phyloP scores from a whole-genome alignment of 2,797 vertebrate species.

The Eulemur rubriventer region DNA sequence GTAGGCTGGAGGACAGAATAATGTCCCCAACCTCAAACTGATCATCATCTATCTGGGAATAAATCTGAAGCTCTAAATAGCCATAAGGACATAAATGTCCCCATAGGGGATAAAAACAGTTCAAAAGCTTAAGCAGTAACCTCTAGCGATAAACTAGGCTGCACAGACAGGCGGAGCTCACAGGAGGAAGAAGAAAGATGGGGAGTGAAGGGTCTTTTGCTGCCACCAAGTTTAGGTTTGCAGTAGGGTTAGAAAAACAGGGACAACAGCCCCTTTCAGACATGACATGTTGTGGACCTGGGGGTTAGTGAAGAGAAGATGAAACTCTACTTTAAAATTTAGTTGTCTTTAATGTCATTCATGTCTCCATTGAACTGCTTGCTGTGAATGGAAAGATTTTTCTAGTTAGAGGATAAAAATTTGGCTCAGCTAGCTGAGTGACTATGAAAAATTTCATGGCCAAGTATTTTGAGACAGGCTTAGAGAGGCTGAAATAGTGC shows the following conservation, averaged over 20 bases:
- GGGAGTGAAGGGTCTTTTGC: neutral
- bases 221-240: neutral
- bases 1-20: neutral
- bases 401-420: neutral
- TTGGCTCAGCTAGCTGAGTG: neutral
- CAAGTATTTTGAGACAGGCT: neutral
- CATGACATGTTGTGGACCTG: neutral
- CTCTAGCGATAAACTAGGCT: neutral
- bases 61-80: neutral
- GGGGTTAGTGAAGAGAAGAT: neutral
- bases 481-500: neutral
- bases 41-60: neutral
- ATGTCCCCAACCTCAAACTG: neutral
- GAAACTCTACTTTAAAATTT: neutral
- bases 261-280: neutral
- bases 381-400: neutral
- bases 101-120: neutral
- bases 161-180: neutral
- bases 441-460: neutral
- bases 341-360: neutral
- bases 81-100: neutral
- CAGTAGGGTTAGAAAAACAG: neutral
- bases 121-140: neutral
- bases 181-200: neutral
- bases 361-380: neutral